Evolutionary conservation across 2,888 invertebrate genomes (phyloP).

Genomic region (Liopterus haemorrhoidalis): DNA sequence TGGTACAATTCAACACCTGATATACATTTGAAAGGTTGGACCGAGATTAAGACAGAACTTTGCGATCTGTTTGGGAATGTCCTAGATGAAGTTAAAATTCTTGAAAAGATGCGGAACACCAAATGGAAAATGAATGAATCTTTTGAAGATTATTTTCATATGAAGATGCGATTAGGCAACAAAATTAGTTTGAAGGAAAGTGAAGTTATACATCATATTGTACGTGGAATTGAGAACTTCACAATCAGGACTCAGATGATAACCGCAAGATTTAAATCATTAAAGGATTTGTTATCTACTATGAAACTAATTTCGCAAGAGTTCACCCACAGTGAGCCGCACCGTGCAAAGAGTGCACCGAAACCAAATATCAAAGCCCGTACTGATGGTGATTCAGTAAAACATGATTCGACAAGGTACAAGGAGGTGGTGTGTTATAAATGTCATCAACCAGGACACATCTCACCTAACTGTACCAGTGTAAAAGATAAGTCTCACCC

Average conservation of each 20-base stretch:
- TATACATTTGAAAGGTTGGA: neutral
- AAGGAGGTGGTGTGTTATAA: neutral
- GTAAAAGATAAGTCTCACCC: too few species aligned
- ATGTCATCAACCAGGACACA: neutral
- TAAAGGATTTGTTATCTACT: too few species aligned
- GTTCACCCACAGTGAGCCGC: neutral
- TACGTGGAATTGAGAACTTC: neutral
- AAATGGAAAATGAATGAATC: slow-evolving; percentile 1
- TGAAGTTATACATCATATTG: neutral
- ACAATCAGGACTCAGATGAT: neutral
- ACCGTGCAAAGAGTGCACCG: neutral
- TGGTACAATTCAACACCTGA: slow-evolving; percentile 1
- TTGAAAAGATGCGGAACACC: neutral
- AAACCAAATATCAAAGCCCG: neutral
- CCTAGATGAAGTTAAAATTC: neutral
- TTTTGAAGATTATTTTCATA: slow-evolving; percentile 1
- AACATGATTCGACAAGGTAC: neutral
- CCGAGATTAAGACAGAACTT: neutral
- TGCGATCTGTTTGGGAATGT: neutral
- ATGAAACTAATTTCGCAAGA: neutral
- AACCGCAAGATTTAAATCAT: too few species aligned
- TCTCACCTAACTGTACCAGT: neutral
- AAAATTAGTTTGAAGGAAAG: neutral
- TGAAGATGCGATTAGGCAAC: neutral
- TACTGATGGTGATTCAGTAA: neutral